Evolutionary conservation across 2,888 invertebrate species (phyloP), one percentile per base, ranked within the genome.

Genomic region (Trissolcus japonicus): DNA sequence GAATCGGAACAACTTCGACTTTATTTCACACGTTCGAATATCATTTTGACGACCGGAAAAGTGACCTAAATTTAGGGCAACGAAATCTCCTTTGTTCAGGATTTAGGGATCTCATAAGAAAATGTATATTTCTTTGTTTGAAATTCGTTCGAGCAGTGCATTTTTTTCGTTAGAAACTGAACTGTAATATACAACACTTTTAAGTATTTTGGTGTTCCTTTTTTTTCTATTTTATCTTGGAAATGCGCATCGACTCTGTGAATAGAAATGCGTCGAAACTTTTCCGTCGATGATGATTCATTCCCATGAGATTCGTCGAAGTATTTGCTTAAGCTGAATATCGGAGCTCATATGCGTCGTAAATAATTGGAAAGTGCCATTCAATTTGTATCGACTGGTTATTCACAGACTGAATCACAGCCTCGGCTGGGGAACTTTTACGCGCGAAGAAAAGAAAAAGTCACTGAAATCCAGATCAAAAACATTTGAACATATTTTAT

Each of bases 251-350:
- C 35, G 14, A 7, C 16, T 14, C 16, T 16, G 46, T 46, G 16
- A 46, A 46, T 71, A 63, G 56, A 71, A 63, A 53, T 57, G 63
- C 63, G 71, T 63, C 40, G 62, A 63, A 57, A 62, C 19, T 63
- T 71, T 71, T 71, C 62, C 21, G 51, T 41, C 19, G 59, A 72
- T 53, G 16, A 41, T 72, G 72, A 72, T 53, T 71, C 71, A 71
- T 59, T 51, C 59, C 59, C 53, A 43, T 53, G 29, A 43, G 57
- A 63, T 71, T 71, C 71, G 53, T 4, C 56, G 71, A 71, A 71
- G 19, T 56, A 62, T 56, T 57, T 46, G 50, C 62, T 71, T 63
- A n/a, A 21, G 16, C 56, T 50, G 48, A 71, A 61, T 61, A 59
- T 69, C 35, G 46, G 16, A 46, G 46, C 46, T 46, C 46, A 46